These are phyloP conservation scores for Callithrix jacchus DNA, from an alignment of 2,113 vertebrate genomes.

Conservation along the genomic window DNA sequence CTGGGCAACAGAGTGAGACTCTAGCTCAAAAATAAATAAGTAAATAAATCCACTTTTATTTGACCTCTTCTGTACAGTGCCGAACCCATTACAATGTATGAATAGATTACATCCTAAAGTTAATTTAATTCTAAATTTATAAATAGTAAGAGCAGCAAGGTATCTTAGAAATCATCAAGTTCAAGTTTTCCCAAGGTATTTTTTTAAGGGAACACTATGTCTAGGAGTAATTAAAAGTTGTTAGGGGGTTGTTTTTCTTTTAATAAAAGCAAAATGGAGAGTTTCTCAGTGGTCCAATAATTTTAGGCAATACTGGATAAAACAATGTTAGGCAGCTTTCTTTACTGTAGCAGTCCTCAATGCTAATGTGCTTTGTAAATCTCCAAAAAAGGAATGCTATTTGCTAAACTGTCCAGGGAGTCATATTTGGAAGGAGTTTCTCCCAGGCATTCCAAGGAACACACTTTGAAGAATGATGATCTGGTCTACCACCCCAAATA, in stretches of 20 bases:
- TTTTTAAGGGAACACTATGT: background rate
- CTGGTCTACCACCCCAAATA: background rate
- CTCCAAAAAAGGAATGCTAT: background rate
- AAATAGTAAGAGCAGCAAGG: background rate
- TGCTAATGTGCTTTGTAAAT: background rate
- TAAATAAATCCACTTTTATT: background rate
- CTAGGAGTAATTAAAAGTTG: background rate
- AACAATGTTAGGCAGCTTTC: background rate
- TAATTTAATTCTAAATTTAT: slow-evolving; percentile 2
- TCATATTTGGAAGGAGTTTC: background rate
- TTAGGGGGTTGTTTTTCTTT: background rate
- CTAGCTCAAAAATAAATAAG: too few relatives aligned
- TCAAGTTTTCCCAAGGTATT: background rate
- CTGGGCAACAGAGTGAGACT: too few relatives aligned
- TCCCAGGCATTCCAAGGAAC: background rate
- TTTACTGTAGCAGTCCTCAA: background rate
- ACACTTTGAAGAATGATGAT: background rate
- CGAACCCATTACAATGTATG: background rate
- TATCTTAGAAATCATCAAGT: background rate
- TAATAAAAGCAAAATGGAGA: background rate
- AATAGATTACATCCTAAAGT: background rate
- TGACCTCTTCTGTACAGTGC: background rate
- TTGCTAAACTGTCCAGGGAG: background rate
- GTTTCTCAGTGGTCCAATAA: background rate
- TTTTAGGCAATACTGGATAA: background rate